Conservation (phyloP, 92 coral and sea anemone species). For the Epizoanthus stellaris region DNA sequence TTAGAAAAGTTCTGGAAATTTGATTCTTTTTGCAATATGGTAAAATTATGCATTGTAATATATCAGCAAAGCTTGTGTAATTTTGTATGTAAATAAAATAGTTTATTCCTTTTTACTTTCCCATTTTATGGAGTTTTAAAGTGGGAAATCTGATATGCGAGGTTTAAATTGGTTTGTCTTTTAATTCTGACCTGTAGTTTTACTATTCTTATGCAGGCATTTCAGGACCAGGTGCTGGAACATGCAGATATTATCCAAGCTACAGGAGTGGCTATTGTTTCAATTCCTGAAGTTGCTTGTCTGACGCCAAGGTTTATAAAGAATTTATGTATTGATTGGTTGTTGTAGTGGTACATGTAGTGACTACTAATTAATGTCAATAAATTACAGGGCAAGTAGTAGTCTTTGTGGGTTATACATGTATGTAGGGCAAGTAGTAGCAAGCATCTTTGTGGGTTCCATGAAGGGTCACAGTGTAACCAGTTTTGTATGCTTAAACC, state of each 20-base stretch:
- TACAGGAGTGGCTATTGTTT: slow-evolving; percentile 98
- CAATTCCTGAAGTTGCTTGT: slow-evolving; percentile 95
- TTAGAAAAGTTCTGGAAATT: background rate
- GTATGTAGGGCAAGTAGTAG: background rate
- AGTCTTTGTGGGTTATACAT: background rate
- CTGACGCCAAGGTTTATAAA: slow-evolving; percentile 91
- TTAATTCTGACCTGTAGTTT: background rate
- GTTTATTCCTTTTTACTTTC: no score
- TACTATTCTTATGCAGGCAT: slow-evolving; percentile 62
- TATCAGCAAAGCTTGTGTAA: no score
- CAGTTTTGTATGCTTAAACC: background rate
- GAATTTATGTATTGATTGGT: background rate
- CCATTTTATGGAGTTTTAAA: no score
- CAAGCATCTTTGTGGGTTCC: background rate
- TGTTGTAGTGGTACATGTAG: background rate
- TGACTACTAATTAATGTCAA: no score
- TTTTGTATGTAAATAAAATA: no score
- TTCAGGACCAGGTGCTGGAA: slow-evolving; percentile 92
- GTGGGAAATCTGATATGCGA: background rate
- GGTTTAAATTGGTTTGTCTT: background rate
- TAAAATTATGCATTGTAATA: no score
- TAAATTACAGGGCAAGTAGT: background rate
- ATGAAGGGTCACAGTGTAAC: background rate
- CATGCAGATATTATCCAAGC: slow-evolving; percentile 98
- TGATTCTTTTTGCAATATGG: background rate